Conservation (phyloP, 2,888 invertebrate species). For the Lithophane socia region DNA sequence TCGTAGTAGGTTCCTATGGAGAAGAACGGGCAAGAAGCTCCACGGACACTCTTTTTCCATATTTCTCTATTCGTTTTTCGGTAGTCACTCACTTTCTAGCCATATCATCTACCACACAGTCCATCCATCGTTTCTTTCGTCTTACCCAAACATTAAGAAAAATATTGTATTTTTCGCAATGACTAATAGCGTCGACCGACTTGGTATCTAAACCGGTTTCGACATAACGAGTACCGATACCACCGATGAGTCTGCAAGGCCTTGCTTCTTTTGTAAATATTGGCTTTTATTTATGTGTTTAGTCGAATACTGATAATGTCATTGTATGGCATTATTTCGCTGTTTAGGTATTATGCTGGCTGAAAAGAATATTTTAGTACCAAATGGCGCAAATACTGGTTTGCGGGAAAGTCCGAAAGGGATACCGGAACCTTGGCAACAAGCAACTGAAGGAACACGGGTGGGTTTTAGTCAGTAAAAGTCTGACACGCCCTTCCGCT, state of each 20-base stretch:
- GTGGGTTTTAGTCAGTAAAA: no score
- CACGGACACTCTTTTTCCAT: no score
- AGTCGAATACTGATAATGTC: constrained; percentile 8
- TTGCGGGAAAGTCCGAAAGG: no score
- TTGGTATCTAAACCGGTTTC: constrained; percentile 46
- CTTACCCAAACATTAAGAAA: constrained; percentile 3
- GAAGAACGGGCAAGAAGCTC: no score
- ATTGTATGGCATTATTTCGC: constrained; percentile 14
- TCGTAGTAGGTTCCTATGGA: no score
- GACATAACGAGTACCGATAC: constrained; percentile 2
- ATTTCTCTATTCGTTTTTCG: no score
- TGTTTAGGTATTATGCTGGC: background rate
- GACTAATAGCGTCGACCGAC: constrained; percentile 1
- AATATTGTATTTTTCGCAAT: constrained; percentile 30
- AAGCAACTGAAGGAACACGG: no score
- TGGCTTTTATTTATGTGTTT: constrained; percentile 6
- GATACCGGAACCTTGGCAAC: no score
- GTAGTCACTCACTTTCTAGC: no score
- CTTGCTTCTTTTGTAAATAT: constrained; percentile 49
- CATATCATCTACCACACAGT: no score
- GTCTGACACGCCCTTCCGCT: no score
- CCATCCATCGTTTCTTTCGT: no score
- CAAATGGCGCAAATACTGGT: background rate
- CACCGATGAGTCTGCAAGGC: constrained; percentile 15
- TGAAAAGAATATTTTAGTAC: background rate